Conservation (phyloP, 2,797 vertebrate genomes). For the Babyrousa celebensis region DNA sequence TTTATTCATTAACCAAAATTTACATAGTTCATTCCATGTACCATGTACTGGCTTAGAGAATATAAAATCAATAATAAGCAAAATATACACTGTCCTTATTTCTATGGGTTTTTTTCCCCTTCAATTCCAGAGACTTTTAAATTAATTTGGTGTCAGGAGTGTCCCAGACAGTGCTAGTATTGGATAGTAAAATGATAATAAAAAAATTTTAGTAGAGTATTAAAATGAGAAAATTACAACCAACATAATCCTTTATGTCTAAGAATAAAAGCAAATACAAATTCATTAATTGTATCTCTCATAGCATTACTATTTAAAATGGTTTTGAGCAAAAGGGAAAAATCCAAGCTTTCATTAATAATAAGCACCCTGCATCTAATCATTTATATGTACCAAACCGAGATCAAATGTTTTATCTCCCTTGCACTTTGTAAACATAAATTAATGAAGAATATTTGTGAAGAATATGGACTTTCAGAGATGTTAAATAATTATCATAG, state of each 20-base stretch:
- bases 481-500: background rate
- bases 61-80: background rate
- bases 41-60: background rate
- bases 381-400: background rate
- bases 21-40: background rate
- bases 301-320: constrained; percentile 14
- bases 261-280: constrained; percentile 46
- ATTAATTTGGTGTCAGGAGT: constrained; percentile 12
- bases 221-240: constrained; percentile 56
- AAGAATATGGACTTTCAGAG: constrained; percentile 18
- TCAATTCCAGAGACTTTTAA: background rate
- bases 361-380: background rate
- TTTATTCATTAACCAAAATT: constrained; percentile 33
- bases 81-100: background rate
- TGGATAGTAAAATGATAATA: constrained; percentile 15
- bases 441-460: background rate
- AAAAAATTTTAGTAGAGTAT: constrained; percentile 1
- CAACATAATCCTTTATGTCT: constrained; percentile 13
- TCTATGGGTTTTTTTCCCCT: background rate
- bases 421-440: background rate
- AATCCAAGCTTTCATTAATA: background rate
- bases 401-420: constrained; percentile 29
- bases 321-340: constrained; percentile 19
- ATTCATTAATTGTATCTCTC: background rate
- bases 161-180: background rate